Evolutionary conservation across 2,888 invertebrate species (phyloP).

Genomic region (Caenorhabditis wallacei): DNA sequence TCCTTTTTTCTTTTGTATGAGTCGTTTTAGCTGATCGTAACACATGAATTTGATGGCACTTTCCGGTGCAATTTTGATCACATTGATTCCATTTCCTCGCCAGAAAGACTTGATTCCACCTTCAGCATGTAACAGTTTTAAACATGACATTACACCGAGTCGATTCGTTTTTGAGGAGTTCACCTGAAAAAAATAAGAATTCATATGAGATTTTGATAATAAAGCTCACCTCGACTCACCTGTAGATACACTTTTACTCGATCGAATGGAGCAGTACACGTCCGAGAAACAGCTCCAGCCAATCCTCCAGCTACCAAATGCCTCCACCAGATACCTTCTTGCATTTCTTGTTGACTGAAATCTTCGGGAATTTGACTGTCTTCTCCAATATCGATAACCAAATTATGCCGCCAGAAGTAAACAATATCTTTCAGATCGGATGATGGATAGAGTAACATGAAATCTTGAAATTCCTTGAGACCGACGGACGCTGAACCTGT

Average conservation of each 20-base stretch:
- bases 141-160: constrained; percentile 71
- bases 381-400: constrained; percentile 88
- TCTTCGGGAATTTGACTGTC: constrained; percentile 98
- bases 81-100: constrained; percentile 98
- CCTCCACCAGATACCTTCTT: constrained; percentile 94
- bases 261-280: constrained; percentile 97
- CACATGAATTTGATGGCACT: constrained; percentile 97
- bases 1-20: constrained; percentile 89
- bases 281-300: constrained; percentile 96
- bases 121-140: constrained; percentile 69
- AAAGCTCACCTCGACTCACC: constrained; percentile 85
- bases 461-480: constrained; percentile 95
- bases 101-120: constrained; percentile 94
- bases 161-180: constrained; percentile 87
- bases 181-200: constrained; percentile 85
- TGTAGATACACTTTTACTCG: constrained; percentile 97
- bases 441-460: constrained; percentile 93
- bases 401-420: constrained; percentile 96
- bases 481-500: constrained; percentile 53
- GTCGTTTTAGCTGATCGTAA: constrained; percentile 92
- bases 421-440: constrained; percentile 94
- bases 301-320: constrained; percentile 97
- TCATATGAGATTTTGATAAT: constrained; percentile 22
- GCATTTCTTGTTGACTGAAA: constrained; percentile 95
- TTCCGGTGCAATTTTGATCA: constrained; percentile 98